A percentile compares a stretch with the other conserved stretches of the same genome.
Evolutionary conservation across 1,140 invertebrate species (phyloP).

Genomic region (Lepidurus couesii): DNA sequence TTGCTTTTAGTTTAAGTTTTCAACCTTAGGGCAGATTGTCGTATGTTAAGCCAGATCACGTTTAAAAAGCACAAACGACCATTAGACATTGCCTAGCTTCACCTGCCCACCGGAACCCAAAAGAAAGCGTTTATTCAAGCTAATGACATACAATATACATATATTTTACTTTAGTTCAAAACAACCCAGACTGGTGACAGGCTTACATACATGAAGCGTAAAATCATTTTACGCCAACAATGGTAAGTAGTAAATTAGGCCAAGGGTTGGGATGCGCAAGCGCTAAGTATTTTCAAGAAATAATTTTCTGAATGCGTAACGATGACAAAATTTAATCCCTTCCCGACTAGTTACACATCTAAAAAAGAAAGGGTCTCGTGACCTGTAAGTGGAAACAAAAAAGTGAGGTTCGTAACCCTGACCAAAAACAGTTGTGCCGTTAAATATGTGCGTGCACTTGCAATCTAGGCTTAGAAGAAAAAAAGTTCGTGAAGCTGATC

Average conservation of each 20-base stretch:
- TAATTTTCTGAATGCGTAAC: neutral
- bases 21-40: too few relatives aligned
- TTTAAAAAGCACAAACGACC: too few relatives aligned
- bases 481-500: neutral
- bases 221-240: neutral
- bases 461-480: neutral
- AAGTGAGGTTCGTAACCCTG: neutral
- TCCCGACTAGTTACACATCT: neutral
- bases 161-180: neutral
- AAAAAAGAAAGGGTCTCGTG: neutral
- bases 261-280: neutral
- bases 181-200: neutral
- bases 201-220: neutral
- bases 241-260: neutral
- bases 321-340: neutral
- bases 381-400: neutral
- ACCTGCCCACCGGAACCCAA: too few relatives aligned
- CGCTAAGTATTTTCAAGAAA: neutral
- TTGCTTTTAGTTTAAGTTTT: too few relatives aligned
- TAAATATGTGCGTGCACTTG: conserved; percentile 8
- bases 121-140: too few relatives aligned
- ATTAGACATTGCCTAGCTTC: too few relatives aligned
- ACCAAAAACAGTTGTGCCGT: neutral
- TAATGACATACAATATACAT: too few relatives aligned
- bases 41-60: too few relatives aligned